A percentile compares a stretch with the other conserved stretches of the same genome.
These are phyloP conservation scores for Drosophila mimetica DNA, from an alignment of 2,888 invertebrate species.

Conservation along the genomic window DNA sequence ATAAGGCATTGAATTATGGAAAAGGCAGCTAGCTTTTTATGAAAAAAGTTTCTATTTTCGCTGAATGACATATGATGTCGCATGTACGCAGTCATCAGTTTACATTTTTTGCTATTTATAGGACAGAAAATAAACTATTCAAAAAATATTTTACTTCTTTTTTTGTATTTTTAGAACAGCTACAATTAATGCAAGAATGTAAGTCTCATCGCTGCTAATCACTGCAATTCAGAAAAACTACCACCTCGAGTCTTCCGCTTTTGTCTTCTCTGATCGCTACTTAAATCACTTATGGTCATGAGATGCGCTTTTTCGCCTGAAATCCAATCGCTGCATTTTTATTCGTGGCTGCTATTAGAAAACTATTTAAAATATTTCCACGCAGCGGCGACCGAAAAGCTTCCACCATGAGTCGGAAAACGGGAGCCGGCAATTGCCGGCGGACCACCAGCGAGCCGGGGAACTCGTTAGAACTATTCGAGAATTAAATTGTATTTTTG, in stretches of 20 bases:
- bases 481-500: slow-evolving; percentile 34
- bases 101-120: too few relatives aligned
- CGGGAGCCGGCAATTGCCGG: slow-evolving; percentile 67
- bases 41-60: neutral
- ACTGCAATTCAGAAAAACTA: slow-evolving; percentile 14
- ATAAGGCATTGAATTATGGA: slow-evolving; percentile 8
- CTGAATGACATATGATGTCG: neutral
- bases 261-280: slow-evolving; percentile 39
- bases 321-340: slow-evolving; percentile 48
- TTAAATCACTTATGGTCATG: slow-evolving; percentile 59
- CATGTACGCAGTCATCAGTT: too few relatives aligned
- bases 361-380: slow-evolving; percentile 77
- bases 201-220: neutral
- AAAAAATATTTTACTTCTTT: neutral
- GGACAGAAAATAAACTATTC: too few relatives aligned
- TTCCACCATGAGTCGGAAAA: slow-evolving; percentile 51
- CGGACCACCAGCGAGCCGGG: slow-evolving; percentile 63
- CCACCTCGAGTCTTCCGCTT: slow-evolving; percentile 19
- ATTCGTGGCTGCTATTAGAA: slow-evolving; percentile 71
- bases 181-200: neutral
- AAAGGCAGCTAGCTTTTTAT: neutral
- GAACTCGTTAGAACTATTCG: slow-evolving; percentile 62
- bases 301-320: slow-evolving; percentile 45
- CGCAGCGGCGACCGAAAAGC: slow-evolving; percentile 45
- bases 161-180: neutral